These are phyloP conservation scores for Apamea monoglypha DNA, from an alignment of 2,888 invertebrate genomes.

Conservation along the genomic window DNA sequence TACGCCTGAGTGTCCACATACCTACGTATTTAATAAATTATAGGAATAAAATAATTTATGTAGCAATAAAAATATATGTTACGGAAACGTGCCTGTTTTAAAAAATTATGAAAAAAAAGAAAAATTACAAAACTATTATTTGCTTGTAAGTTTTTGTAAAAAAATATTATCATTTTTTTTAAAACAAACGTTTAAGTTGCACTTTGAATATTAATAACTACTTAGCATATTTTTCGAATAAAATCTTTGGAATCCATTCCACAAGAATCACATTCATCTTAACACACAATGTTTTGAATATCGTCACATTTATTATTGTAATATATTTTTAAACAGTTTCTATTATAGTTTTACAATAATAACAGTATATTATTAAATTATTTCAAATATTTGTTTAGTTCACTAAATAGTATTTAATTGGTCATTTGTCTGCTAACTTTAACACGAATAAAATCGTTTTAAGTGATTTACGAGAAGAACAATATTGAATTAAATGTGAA, in stretches of 20 bases:
- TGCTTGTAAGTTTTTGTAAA: neutral
- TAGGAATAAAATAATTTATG: too few species aligned
- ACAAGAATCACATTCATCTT: slow-evolving; percentile 66
- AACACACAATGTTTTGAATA: slow-evolving; percentile 68
- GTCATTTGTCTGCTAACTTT: slow-evolving; percentile 58
- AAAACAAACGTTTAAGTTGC: slow-evolving; percentile 62
- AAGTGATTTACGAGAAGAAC: slow-evolving; percentile 54
- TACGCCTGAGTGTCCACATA: neutral
- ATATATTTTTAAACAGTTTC: slow-evolving; percentile 62
- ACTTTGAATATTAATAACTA: slow-evolving; percentile 67
- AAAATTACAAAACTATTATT: neutral
- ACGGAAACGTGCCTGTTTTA: neutral
- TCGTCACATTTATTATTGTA: slow-evolving; percentile 69
- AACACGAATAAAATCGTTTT: slow-evolving; percentile 59
- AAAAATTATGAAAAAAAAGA: neutral
- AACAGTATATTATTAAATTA: slow-evolving; percentile 59
- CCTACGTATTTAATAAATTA: too few species aligned
- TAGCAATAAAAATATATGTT: neutral
- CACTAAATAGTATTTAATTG: slow-evolving; percentile 66
- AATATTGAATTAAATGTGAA: slow-evolving; percentile 36
- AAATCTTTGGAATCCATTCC: slow-evolving; percentile 62
- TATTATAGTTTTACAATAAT: slow-evolving; percentile 60
- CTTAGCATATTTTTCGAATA: slow-evolving; percentile 64
- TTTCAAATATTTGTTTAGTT: slow-evolving; percentile 57
- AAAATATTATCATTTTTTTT: neutral